A percentile compares a stretch with the other conserved stretches of the same genome.
phyloP scores from a whole-genome alignment of 1,140 invertebrate species.

The Dermatophagoides farinae region DNA sequence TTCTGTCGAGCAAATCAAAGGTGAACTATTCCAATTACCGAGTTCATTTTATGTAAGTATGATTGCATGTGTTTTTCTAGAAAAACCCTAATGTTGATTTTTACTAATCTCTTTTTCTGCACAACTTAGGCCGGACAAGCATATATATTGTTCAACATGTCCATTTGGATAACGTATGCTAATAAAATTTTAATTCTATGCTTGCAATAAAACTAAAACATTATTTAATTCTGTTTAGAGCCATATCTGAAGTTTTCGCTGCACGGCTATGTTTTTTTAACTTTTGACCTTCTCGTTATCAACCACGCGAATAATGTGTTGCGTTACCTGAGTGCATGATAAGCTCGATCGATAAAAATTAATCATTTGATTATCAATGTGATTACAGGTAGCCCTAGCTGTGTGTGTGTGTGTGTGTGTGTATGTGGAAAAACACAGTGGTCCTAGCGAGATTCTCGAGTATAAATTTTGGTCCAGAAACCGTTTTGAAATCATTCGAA shows the following conservation, averaged over 20 bases:
- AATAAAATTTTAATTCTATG: not conserved
- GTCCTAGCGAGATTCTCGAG: too few relatives aligned
- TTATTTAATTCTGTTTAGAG: slow-evolving; percentile 23
- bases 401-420: too few relatives aligned
- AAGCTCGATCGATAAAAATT: not conserved
- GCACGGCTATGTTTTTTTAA: slow-evolving; percentile 92
- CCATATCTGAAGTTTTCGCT: slow-evolving; percentile 83
- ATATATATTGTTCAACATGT: slow-evolving; percentile 82
- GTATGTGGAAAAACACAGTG: too few relatives aligned
- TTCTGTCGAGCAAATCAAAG: slow-evolving; percentile 80
- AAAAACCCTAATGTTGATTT: not conserved
- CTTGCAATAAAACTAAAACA: not conserved
- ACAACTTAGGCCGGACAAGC: slow-evolving; percentile 52
- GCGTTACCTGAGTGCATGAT: not conserved
- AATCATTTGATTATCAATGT: too few relatives aligned
- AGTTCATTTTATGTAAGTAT: slow-evolving; percentile 36
- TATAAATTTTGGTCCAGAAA: too few relatives aligned
- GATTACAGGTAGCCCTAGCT: too few relatives aligned
- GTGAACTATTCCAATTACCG: slow-evolving; percentile 79
- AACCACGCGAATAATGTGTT: too few relatives aligned
- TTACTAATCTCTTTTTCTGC: not conserved
- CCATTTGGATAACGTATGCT: slow-evolving; percentile 61
- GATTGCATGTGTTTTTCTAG: not conserved
- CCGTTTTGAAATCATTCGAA: too few relatives aligned
- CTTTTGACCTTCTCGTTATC: slow-evolving; percentile 37